These are phyloP conservation scores for Coptodon bakossiorum DNA, from an alignment of 2,113 vertebrate species.

Conservation along the genomic window DNA sequence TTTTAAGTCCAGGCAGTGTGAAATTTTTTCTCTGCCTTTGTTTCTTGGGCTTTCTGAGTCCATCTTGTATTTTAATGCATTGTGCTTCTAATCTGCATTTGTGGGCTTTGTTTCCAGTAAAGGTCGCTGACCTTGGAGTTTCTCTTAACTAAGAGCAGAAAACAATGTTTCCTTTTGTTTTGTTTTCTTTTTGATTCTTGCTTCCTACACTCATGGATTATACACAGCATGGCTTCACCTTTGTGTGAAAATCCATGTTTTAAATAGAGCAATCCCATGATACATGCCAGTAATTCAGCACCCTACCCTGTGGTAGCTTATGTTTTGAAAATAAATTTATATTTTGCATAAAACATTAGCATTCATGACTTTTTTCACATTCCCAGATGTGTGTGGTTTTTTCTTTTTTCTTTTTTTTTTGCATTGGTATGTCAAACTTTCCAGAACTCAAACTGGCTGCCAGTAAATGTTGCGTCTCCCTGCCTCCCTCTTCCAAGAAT, in stretches of 20 bases:
- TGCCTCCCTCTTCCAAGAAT: neutral
- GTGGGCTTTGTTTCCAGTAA: neutral
- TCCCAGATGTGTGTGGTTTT: neutral
- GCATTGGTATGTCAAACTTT: neutral
- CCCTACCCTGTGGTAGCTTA: neutral
- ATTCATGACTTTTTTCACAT: neutral
- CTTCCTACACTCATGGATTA: neutral
- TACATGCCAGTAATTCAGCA: conserved; percentile 7
- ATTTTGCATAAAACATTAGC: neutral
- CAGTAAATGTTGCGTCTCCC: neutral
- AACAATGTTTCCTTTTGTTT: neutral
- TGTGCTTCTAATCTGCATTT: neutral
- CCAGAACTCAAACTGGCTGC: neutral
- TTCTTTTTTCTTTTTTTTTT: neutral
- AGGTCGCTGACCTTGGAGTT: neutral
- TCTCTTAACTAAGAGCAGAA: neutral
- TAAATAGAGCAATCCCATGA: neutral
- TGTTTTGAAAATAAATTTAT: neutral
- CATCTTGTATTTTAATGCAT: neutral
- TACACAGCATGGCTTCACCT: neutral
- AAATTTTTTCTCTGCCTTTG: neutral
- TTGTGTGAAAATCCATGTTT: neutral
- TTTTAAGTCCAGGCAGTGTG: neutral
- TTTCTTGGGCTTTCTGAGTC: neutral
- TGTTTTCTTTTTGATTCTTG: neutral